A percentile compares a stretch with the other conserved stretches of the same genome.
phyloP scores from a whole-genome alignment of 2,888 invertebrate genomes.

The Xestobium rufovillosum region DNA sequence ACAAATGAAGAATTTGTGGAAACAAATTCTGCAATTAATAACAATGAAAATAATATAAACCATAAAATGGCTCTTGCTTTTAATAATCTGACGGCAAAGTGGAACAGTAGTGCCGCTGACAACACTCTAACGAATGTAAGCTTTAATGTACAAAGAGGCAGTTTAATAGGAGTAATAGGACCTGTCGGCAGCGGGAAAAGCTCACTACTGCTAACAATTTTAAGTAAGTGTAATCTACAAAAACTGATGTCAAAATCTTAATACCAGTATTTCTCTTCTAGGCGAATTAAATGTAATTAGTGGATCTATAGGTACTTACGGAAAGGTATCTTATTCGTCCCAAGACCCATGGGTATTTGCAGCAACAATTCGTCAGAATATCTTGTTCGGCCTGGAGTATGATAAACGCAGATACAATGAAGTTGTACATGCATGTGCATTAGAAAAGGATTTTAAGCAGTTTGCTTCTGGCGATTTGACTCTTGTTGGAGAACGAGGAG shows the following conservation, averaged over 20 bases:
- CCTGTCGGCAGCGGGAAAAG: conserved; percentile 58
- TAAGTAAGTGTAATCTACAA: conserved; percentile 69
- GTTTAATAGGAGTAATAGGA: conserved; percentile 49
- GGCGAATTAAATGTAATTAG: conserved; percentile 52
- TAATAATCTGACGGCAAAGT: conserved; percentile 36
- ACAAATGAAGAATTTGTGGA: conserved; percentile 36
- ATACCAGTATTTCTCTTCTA: conserved; percentile 31
- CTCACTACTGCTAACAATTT: conserved; percentile 62
- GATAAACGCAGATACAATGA: conserved; percentile 51
- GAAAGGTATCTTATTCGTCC: conserved; percentile 63
- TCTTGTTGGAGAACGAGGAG: conserved; percentile 69
- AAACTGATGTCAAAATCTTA: too few species aligned
- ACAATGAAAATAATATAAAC: conserved; percentile 25
- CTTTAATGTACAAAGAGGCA: conserved; percentile 31
- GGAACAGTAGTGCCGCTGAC: conserved; percentile 35
- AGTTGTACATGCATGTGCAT: conserved; percentile 58
- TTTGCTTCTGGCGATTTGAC: conserved; percentile 65
- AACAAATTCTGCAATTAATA: conserved; percentile 26
- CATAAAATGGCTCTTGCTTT: conserved; percentile 30
- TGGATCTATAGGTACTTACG: conserved; percentile 59
- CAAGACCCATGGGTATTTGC: conserved; percentile 84
- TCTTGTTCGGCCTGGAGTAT: conserved; percentile 69
- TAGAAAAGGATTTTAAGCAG: conserved; percentile 66
- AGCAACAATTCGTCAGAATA: conserved; percentile 72
- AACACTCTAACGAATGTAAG: conserved; percentile 34